Conservation (phyloP, 2,888 invertebrate genomes). For the Nomada fucata region DNA sequence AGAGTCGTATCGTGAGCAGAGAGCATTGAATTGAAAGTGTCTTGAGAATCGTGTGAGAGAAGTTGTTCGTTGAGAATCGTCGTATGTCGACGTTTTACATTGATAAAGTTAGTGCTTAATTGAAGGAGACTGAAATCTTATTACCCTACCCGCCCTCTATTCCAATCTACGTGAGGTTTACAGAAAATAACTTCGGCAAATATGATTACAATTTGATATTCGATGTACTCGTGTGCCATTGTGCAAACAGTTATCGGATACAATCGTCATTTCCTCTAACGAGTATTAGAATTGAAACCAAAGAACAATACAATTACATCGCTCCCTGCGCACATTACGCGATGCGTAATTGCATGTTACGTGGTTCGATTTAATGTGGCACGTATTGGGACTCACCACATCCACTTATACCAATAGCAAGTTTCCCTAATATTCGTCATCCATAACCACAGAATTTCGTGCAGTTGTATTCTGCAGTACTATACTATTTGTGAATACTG, state of each 20-base stretch:
- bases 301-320: conserved; percentile 8
- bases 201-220: neutral
- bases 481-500: neutral
- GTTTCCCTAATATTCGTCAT: conserved; percentile 46
- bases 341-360: conserved; percentile 35
- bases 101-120: no score
- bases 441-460: conserved; percentile 25
- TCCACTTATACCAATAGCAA: conserved; percentile 39
- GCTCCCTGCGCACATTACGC: neutral
- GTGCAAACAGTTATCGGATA: neutral
- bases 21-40: no score
- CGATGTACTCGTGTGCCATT: neutral
- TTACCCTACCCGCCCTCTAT: no score
- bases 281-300: conserved; percentile 27
- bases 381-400: conserved; percentile 20
- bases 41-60: no score
- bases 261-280: neutral
- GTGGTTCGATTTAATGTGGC: conserved; percentile 25
- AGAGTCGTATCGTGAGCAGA: no score
- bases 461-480: conserved; percentile 15
- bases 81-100: no score
- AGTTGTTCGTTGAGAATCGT: no score
- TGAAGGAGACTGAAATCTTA: no score
- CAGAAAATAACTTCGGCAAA: no score
- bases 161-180: no score